Evolutionary conservation across 23 tunicate species (phyloP), one percentile per base, ranked within the genome.

Genomic region (Trididemnum clinides): DNA sequence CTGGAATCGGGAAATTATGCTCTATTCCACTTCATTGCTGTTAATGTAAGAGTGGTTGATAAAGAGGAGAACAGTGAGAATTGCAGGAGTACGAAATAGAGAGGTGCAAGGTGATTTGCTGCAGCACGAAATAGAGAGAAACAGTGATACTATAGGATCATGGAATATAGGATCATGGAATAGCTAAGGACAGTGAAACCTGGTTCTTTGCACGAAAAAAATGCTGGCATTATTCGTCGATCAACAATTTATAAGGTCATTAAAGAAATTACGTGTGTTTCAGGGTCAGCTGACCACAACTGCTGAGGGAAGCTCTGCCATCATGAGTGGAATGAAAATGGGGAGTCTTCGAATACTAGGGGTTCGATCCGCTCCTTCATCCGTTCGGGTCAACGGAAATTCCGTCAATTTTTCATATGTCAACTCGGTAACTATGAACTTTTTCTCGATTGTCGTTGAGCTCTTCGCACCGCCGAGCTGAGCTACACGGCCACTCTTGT

Each of bases 301-400:
- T 0, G 64, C 78, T 0, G 32, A 34, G 18, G 89, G 88, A 31
- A 69, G 78, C 44, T 1, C 34, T 21, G 1, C 50, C 44, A 77
- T 82, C 3, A 39, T 72, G 76, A 33, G 64, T 34, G 69, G 77
- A 12, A 92, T 92, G 91, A 71, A 2, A 38, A 75, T 92, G 85
- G 97, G 97, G 64, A 1, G 59, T 49, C 25, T 92, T 18, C 39
- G 73, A 18, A 92, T 92, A 35, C 57, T 87, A 64, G 97, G 97
- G 28, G 86, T 84, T 19, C n/a, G 77, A 12, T 87, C 88, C 7
- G 25, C 50, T n/a, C 87, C 96, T 27, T 7, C 59, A 0, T 34
- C 69, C 36, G 88, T 92, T 15, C 44, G 25, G 12, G 91, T 92
- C 0, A 92, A 92, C 33, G 97, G 97, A 50, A 29, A 0, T 0